Evolutionary conservation across 2,113 vertebrate species (phyloP).

Genomic region (Pyxicephalus adspersus): DNA sequence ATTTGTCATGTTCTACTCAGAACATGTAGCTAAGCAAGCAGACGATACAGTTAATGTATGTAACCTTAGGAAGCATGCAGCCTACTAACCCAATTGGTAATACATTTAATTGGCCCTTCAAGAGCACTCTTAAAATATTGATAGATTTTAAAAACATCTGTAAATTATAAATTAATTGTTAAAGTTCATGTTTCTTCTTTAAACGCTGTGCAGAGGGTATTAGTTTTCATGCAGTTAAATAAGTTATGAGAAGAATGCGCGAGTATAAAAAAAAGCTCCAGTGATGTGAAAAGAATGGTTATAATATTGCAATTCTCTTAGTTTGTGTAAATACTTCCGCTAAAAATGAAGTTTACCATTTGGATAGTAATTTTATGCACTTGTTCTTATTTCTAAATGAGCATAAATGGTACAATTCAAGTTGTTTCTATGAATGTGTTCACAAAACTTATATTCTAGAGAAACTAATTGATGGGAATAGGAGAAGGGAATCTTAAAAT

Average conservation of each 20-base stretch:
- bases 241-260: constrained; percentile 70
- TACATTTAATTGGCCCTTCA: constrained; percentile 69
- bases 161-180: constrained; percentile 77
- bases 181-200: constrained; percentile 74
- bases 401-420: no score
- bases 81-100: constrained; percentile 65
- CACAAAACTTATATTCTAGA: no score
- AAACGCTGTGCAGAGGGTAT: constrained; percentile 70
- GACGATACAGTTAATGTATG: constrained; percentile 60
- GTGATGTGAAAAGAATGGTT: constrained; percentile 64
- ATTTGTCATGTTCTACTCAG: background rate
- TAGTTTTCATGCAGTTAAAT: constrained; percentile 75
- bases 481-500: no score
- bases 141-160: constrained; percentile 71
- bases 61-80: constrained; percentile 56
- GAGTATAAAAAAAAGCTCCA: constrained; percentile 62
- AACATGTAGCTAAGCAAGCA: constrained; percentile 8
- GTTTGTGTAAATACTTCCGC: background rate
- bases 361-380: background rate
- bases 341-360: background rate
- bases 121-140: constrained; percentile 70
- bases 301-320: constrained; percentile 45
- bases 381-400: background rate
- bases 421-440: no score
- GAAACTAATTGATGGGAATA: no score